Evolutionary conservation across 2,888 invertebrate genomes (phyloP).

Genomic region (Xanthorhoe designata): DNA sequence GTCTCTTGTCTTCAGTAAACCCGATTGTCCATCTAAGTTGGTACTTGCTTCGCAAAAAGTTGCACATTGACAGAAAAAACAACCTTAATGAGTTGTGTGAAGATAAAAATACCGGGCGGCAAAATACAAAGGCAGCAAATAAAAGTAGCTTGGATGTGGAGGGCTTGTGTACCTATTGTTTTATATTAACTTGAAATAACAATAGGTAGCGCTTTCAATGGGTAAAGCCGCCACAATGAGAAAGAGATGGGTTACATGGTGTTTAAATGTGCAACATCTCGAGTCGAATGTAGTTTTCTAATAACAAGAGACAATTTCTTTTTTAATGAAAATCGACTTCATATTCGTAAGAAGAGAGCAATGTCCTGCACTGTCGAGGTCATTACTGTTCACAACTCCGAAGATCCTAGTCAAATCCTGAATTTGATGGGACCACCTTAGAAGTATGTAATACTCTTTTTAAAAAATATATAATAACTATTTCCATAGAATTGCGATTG

Average conservation of each 20-base stretch:
- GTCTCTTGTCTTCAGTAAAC: conserved; percentile 42
- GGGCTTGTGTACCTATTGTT: conserved; percentile 76
- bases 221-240: conserved; percentile 82
- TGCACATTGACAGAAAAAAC: conserved; percentile 51
- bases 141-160: conserved; percentile 58
- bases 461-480: no score
- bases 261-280: not conserved
- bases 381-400: no score
- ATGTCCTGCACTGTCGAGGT: no score
- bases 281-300: no score
- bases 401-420: no score
- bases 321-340: no score
- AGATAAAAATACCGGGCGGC: conserved; percentile 79
- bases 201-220: conserved; percentile 85
- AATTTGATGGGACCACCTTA: no score
- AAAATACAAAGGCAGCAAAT: conserved; percentile 75
- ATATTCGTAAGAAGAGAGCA: no score
- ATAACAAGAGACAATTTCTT: no score
- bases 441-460: no score
- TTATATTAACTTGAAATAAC: conserved; percentile 84
- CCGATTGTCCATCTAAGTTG: conserved; percentile 53
- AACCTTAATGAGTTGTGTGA: conserved; percentile 73
- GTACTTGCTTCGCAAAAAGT: conserved; percentile 53
- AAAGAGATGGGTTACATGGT: conserved; percentile 56
- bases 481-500: no score